These are phyloP conservation scores for Eilema griseolum DNA, from an alignment of 2,888 invertebrate species.

Conservation along the genomic window DNA sequence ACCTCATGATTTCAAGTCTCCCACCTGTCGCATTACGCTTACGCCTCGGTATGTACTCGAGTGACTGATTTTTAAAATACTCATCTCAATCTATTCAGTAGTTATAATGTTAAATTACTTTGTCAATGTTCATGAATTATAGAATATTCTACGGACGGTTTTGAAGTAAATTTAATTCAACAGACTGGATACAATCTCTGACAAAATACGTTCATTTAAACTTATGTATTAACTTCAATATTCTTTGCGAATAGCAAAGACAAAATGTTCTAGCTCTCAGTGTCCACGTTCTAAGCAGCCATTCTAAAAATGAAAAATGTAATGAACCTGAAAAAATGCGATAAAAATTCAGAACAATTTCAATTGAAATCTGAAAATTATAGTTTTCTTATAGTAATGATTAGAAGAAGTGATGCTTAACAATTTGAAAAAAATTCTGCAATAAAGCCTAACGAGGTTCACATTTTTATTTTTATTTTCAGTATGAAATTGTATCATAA, in stretches of 20 bases:
- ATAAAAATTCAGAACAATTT: neutral
- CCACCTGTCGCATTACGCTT: neutral
- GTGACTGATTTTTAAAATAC: neutral
- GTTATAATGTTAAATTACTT: neutral
- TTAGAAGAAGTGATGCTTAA: neutral
- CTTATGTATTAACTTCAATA: neutral
- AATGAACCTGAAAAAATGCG: neutral
- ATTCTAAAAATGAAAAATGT: neutral
- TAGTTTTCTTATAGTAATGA: neutral
- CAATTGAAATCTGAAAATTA: neutral
- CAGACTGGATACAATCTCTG: constrained; percentile 2
- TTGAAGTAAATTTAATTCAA: neutral
- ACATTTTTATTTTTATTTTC: neutral
- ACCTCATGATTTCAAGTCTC: neutral
- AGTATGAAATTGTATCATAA: constrained; percentile 2
- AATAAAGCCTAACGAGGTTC: constrained; percentile 1
- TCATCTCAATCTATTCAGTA: neutral
- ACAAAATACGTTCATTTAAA: constrained; percentile 12
- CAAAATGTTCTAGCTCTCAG: neutral
- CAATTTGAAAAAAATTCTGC: neutral
- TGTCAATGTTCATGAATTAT: neutral
- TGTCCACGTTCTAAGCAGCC: neutral
- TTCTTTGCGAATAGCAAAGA: constrained; percentile 7
- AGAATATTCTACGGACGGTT: no score
- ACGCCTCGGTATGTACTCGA: neutral